Evolutionary conservation across 2,888 invertebrate genomes (phyloP).

Genomic region (Caenorhabditis wallacei): DNA sequence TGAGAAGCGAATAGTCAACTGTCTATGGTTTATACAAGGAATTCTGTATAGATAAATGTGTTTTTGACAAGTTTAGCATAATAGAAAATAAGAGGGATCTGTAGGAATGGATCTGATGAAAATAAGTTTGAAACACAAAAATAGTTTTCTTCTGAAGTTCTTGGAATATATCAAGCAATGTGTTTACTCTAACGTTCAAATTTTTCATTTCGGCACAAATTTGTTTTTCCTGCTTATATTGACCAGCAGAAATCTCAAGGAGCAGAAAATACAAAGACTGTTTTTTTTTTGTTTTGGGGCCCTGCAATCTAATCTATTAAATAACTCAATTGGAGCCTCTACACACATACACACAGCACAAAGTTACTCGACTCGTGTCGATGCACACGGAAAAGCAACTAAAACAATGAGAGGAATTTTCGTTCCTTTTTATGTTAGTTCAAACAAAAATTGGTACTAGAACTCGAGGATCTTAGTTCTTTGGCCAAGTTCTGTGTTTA

Average conservation of each 20-base stretch:
- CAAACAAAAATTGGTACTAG: slow-evolving; percentile 9
- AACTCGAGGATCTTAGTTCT: too few species aligned
- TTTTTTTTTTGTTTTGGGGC: background rate
- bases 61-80: too few species aligned
- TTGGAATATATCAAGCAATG: too few species aligned
- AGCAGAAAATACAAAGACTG: slow-evolving; percentile 16
- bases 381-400: slow-evolving; percentile 33
- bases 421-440: slow-evolving; percentile 1
- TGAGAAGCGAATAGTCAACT: background rate
- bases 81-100: too few species aligned
- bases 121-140: too few species aligned
- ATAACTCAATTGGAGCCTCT: slow-evolving; percentile 27
- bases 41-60: background rate
- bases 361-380: slow-evolving; percentile 23
- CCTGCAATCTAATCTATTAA: slow-evolving; percentile 17
- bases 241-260: background rate
- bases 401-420: slow-evolving; percentile 24
- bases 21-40: background rate
- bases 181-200: too few species aligned
- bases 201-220: background rate
- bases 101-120: too few species aligned
- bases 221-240: background rate
- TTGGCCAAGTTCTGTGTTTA: background rate
- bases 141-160: too few species aligned
- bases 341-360: slow-evolving; percentile 8